Evolutionary conservation across 1,140 invertebrate species (phyloP).

Genomic region (Musca vetustissima): DNA sequence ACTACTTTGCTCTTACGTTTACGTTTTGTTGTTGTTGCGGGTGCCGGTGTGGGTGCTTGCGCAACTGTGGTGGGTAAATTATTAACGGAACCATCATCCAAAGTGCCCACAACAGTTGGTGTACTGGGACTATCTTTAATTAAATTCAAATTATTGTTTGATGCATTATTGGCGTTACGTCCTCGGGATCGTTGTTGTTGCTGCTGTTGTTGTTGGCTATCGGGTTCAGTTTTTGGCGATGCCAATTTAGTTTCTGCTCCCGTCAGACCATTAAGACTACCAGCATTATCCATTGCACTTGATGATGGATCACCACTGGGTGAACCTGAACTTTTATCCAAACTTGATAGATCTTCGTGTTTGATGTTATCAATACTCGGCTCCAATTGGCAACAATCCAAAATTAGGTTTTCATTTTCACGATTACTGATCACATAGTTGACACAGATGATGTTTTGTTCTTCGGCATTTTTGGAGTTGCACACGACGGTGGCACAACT

Average conservation of each 20-base stretch:
- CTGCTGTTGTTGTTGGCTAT: conserved; percentile 34
- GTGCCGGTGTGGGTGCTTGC: conserved; percentile 33
- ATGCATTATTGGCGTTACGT: conserved; percentile 35
- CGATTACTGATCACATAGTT: conserved; percentile 89
- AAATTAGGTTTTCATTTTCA: conserved; percentile 85
- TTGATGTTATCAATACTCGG: conserved; percentile 76
- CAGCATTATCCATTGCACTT: conserved; percentile 37
- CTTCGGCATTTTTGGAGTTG: conserved; percentile 91
- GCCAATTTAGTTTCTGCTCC: conserved; percentile 38
- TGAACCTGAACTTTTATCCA: conserved; percentile 82
- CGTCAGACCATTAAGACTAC: conserved; percentile 30
- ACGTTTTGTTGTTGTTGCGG: conserved; percentile 36
- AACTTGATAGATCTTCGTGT: conserved; percentile 71
- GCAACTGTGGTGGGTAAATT: conserved; percentile 42
- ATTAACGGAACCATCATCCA: conserved; percentile 33
- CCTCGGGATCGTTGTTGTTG: conserved; percentile 40
- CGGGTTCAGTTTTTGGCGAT: conserved; percentile 44
- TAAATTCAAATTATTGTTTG: conserved; percentile 37
- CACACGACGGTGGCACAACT: conserved; percentile 96
- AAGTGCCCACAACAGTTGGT: conserved; percentile 40
- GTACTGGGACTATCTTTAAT: conserved; percentile 45
- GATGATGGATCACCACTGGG: conserved; percentile 74
- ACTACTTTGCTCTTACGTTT: conserved; percentile 48
- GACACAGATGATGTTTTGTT: conserved; percentile 94
- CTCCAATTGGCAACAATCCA: conserved; percentile 91